Evolutionary conservation across 2,888 invertebrate genomes (phyloP).

Genomic region (Acanthopleura granulata): DNA sequence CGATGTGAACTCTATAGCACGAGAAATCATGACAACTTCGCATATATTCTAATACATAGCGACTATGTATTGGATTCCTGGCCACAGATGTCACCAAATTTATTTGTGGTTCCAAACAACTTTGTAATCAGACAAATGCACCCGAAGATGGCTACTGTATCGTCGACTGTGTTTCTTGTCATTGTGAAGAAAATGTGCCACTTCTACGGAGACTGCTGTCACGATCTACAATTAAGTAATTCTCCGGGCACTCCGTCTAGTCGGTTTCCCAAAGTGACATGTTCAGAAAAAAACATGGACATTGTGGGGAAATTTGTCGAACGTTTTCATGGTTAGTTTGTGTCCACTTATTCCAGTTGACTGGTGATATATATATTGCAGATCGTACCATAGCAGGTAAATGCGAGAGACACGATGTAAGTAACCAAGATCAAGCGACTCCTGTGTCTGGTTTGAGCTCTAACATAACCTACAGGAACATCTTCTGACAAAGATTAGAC

Average conservation of each 20-base stretch:
- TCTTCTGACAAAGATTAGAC: neutral
- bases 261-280: neutral
- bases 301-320: neutral
- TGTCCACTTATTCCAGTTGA: neutral
- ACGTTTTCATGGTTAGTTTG: neutral
- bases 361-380: too few species aligned
- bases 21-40: too few species aligned
- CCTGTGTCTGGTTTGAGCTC: neutral
- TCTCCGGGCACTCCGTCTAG: neutral
- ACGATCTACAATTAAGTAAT: conserved; percentile 27
- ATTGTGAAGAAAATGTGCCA: conserved; percentile 34
- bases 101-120: too few species aligned
- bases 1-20: too few species aligned
- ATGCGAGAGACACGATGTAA: neutral
- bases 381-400: neutral
- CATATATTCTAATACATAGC: too few species aligned
- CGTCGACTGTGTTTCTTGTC: conserved; percentile 29
- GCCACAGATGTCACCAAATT: too few species aligned
- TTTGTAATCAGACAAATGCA: too few species aligned
- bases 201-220: too few species aligned
- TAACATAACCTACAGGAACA: neutral
- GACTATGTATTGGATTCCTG: too few species aligned
- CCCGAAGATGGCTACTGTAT: neutral
- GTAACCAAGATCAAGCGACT: neutral
- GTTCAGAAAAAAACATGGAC: neutral